Evolutionary conservation across 1,140 invertebrate genomes (phyloP), one percentile per base, ranked within the genome.

Genomic region (Heliconius congener): DNA sequence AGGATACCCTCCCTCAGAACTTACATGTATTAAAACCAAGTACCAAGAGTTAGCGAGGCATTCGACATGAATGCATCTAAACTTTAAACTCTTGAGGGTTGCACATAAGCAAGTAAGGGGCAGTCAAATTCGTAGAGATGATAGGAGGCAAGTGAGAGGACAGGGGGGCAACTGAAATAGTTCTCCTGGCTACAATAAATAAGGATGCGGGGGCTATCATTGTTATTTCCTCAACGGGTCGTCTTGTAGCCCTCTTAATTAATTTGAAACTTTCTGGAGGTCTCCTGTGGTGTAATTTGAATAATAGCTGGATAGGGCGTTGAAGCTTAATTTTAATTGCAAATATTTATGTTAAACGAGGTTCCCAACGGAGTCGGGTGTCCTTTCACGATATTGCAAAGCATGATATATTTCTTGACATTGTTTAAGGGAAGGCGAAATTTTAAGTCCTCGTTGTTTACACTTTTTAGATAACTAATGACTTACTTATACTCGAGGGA

Each of bases 211-310:
- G 87, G 85, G 80, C 84, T 83, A 86, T 84, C 84, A 93, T 93
- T 92, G 91, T 93, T 94, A 87, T 93, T 93, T 93, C 93, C 92
- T 93, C 92, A 93, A 93, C 92, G 90, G 89, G 88, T 88, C 92
- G 90, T 94, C 93, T 94, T 93, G 93, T 94, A 89, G 86, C 89
- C 88, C 91, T 91, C 92, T 94, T 93, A 94, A 94, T 94, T 94
- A 94, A 94, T 94, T 94, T 93, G 93, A 89, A 94, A 94, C 92
- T 94, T 94, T 93, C 90, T 89, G 90, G 42, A 90, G 93, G 91
- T 93, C 91, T 93, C 93, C 93, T 86, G 91, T 90, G 90, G 92
- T 88, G 91, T 85, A 88, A 94, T 94, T 94, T 94, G 93, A 94
- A 94, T 94, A 94, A 94, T 94, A 92, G 88, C 91, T 80, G 87